Evolutionary conservation across 2,888 invertebrate genomes (phyloP).

Genomic region (Serrognathus titanus): DNA sequence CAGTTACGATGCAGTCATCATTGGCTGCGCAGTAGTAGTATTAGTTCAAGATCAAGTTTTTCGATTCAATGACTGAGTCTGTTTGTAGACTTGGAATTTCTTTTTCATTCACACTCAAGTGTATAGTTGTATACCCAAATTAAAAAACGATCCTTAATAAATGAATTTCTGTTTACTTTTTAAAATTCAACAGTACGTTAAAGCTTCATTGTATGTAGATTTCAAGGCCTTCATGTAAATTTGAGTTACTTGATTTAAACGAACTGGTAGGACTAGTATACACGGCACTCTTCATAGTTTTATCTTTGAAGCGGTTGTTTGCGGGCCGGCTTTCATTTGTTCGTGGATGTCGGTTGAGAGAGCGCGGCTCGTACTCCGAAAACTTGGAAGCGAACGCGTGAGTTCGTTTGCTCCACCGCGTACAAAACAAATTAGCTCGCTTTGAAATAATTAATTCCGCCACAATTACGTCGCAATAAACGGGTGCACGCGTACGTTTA

Average conservation of each 20-base stretch:
- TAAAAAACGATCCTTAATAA: no score
- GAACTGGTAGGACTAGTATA: slow-evolving; percentile 28
- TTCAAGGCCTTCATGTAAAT: not conserved
- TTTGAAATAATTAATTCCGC: slow-evolving; percentile 3
- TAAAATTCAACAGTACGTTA: no score
- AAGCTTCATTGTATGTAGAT: no score
- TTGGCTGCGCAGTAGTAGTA: no score
- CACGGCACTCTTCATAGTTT: slow-evolving; percentile 38
- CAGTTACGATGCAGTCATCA: no score
- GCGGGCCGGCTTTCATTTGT: slow-evolving; percentile 37
- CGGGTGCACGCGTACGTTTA: not conserved
- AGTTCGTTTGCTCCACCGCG: slow-evolving; percentile 3
- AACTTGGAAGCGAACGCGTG: not conserved
- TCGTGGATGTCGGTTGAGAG: slow-evolving; percentile 24
- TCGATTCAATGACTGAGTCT: no score
- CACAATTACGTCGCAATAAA: not conserved
- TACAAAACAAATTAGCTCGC: slow-evolving; percentile 6
- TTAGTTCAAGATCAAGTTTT: no score
- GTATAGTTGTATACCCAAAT: no score
- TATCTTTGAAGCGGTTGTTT: slow-evolving; percentile 41
- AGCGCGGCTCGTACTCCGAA: not conserved
- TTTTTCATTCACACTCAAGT: no score
- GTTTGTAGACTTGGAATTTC: no score
- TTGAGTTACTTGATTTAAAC: slow-evolving; percentile 20
- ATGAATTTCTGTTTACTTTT: no score